phyloP scores from a whole-genome alignment of 2,888 invertebrate genomes.

The Hesperia comma region DNA sequence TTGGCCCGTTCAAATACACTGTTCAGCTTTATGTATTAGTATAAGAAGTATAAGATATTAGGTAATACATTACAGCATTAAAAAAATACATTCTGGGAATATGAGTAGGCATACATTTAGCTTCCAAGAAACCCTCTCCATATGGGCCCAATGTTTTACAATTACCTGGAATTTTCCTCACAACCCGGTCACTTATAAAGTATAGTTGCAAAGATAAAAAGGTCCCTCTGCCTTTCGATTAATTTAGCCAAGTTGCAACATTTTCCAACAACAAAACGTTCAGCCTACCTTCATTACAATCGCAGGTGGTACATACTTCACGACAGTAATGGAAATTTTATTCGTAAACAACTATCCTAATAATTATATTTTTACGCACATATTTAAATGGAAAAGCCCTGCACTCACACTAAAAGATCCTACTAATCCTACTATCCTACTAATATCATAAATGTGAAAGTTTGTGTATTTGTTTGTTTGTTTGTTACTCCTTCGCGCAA shows the following conservation, averaged over 20 bases:
- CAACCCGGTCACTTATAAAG: neutral
- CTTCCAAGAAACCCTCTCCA: neutral
- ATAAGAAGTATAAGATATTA: too few relatives aligned
- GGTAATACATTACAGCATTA: too few relatives aligned
- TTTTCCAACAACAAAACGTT: conserved; percentile 6
- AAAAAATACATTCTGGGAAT: too few relatives aligned
- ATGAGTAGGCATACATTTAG: neutral
- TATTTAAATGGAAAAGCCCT: conserved; percentile 19
- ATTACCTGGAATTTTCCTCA: too few relatives aligned
- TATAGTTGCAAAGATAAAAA: neutral
- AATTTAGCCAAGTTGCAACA: neutral
- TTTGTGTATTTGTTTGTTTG: too few relatives aligned
- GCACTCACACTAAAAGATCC: neutral
- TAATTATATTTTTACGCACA: too few relatives aligned
- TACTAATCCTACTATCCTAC: too few relatives aligned
- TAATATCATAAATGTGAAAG: too few relatives aligned
- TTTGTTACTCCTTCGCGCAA: too few relatives aligned
- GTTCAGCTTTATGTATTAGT: too few relatives aligned
- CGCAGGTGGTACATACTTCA: conserved; percentile 25
- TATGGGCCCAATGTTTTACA: neutral
- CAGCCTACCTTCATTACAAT: conserved; percentile 12
- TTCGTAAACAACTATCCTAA: conserved; percentile 21
- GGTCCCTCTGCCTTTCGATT: neutral
- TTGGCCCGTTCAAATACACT: too few relatives aligned
- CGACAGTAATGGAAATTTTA: conserved; percentile 18